Evolutionary conservation across 2,113 vertebrate species (phyloP).

Genomic region (Elanoides forficatus): DNA sequence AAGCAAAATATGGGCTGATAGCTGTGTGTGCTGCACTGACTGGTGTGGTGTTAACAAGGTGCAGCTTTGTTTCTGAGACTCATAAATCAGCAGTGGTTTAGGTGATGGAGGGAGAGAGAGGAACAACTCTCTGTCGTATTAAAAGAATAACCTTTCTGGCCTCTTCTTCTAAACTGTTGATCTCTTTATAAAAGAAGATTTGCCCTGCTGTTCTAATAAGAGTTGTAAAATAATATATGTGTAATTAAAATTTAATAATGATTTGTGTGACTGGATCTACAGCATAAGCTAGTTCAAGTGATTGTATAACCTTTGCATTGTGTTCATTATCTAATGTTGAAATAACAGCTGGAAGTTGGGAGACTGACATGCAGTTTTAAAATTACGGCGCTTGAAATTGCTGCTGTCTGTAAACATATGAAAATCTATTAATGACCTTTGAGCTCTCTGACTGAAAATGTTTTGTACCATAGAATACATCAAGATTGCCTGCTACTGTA

Average conservation of each 20-base stretch:
- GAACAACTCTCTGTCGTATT: not conserved
- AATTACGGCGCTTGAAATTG: slow-evolving; percentile 57
- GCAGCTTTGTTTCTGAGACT: not conserved
- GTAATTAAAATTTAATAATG: slow-evolving; percentile 61
- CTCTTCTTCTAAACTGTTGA: not conserved
- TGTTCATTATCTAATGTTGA: slow-evolving; percentile 59
- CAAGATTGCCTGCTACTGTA: not conserved
- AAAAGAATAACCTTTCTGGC: slow-evolving; percentile 1
- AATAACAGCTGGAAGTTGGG: slow-evolving; percentile 54
- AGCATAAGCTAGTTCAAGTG: slow-evolving; percentile 43
- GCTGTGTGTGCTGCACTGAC: not conserved
- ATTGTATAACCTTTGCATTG: slow-evolving; percentile 52
- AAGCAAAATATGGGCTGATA: not conserved
- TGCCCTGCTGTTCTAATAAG: slow-evolving; percentile 49
- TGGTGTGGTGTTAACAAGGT: slow-evolving; percentile 19
- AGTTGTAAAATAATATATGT: slow-evolving; percentile 47
- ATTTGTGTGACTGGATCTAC: slow-evolving; percentile 24
- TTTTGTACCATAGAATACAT: slow-evolving; percentile 32
- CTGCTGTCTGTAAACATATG: slow-evolving; percentile 59
- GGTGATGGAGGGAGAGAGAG: not conserved
- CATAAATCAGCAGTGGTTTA: not conserved
- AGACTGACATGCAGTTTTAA: slow-evolving; percentile 44
- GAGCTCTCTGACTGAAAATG: slow-evolving; percentile 32
- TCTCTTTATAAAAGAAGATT: slow-evolving; percentile 24
- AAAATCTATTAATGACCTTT: slow-evolving; percentile 61